Percentiles rank a stretch among this genome's conserved stretches.
phyloP scores from a whole-genome alignment of 2,797 vertebrate genomes.

The Sebastolobus altivelis region DNA sequence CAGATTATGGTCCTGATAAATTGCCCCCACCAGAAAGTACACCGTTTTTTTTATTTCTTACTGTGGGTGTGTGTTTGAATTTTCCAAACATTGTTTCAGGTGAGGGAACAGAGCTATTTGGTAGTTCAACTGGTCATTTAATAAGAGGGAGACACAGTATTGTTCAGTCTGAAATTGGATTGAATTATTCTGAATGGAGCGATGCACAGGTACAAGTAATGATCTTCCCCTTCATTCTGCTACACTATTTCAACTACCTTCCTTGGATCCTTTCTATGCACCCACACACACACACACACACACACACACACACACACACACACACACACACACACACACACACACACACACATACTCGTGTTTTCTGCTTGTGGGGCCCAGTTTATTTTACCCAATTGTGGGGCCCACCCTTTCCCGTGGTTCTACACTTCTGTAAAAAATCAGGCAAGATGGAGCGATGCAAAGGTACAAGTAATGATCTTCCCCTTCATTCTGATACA shows the following conservation, averaged over 20 bases:
- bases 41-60: neutral
- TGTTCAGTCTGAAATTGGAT: slow-evolving; percentile 1
- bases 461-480: slow-evolving; percentile 6
- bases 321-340: neutral
- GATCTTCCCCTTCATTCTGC: neutral
- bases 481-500: neutral
- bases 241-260: neutral
- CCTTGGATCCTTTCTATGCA: neutral
- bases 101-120: neutral
- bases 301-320: too few species aligned
- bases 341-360: too few species aligned
- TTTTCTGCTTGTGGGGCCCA: too few species aligned
- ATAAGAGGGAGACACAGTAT: neutral
- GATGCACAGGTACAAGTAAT: slow-evolving; percentile 7
- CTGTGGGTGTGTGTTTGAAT: neutral
- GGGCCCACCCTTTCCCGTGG: too few species aligned
- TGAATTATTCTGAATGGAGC: slow-evolving; percentile 4
- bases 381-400: too few species aligned
- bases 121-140: slow-evolving; percentile 2
- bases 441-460: neutral
- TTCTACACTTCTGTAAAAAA: too few species aligned
- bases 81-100: neutral
- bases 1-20: neutral
- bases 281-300: neutral
- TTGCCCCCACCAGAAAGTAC: neutral